Evolutionary conservation across 2,888 invertebrate species (phyloP).

Genomic region (Kryphioiulus occultus): DNA sequence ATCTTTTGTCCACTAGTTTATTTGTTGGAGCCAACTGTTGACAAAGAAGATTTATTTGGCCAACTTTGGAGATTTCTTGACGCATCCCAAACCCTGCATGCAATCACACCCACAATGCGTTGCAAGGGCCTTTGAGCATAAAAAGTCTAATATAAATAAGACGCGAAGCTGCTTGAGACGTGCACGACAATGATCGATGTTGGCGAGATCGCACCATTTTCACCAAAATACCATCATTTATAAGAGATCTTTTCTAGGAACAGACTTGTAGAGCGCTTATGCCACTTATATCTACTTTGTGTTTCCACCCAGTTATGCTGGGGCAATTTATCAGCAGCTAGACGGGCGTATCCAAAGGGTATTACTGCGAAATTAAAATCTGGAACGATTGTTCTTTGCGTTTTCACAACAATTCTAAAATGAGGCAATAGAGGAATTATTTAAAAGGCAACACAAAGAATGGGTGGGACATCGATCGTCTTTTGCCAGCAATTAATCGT

Average conservation of each 20-base stretch:
- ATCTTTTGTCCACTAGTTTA: constrained; percentile 17
- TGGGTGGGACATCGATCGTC: too few relatives aligned
- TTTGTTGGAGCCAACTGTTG: constrained; percentile 3
- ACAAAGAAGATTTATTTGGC: constrained; percentile 17
- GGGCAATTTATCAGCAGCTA: not conserved
- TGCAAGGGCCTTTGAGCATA: not conserved
- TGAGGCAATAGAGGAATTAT: too few relatives aligned
- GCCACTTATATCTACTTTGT: not conserved
- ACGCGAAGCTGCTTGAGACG: not conserved
- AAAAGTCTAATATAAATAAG: constrained; percentile 14
- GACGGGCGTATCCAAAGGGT: not conserved
- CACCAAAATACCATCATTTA: not conserved
- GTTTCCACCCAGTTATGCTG: not conserved
- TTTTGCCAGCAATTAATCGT: too few relatives aligned
- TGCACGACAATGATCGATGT: not conserved
- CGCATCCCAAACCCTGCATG: not conserved
- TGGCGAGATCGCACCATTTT: not conserved
- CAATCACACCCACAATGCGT: not conserved
- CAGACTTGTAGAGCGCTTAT: not conserved
- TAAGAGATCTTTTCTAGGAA: not conserved
- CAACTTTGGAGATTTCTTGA: constrained; percentile 1
- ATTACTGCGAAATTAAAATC: too few relatives aligned
- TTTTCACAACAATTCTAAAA: too few relatives aligned
- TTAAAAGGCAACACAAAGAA: too few relatives aligned
- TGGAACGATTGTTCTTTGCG: too few relatives aligned